Conservation (phyloP, 2,113 vertebrate species). For the Eulacestoma nigropectus region DNA sequence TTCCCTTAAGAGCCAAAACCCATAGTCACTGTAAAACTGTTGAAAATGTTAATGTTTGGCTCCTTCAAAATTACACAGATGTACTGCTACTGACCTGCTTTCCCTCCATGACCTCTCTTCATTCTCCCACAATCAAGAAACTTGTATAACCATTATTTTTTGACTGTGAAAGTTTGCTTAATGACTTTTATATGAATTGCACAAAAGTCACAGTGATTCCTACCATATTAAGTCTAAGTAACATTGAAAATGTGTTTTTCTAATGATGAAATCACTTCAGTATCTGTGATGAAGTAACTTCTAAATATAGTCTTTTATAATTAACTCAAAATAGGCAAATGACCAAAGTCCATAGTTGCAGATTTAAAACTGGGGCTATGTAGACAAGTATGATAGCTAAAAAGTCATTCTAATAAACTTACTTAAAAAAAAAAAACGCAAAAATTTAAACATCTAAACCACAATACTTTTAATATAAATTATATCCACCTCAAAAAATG, state of each 20-base stretch:
- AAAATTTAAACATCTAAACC: neutral
- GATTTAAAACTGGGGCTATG: neutral
- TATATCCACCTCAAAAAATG: neutral
- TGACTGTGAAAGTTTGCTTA: neutral
- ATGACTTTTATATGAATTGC: neutral
- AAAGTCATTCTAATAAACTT: neutral
- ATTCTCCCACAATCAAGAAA: neutral
- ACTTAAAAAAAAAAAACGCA: neutral
- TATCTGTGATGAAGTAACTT: neutral
- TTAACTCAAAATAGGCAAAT: neutral
- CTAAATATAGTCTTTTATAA: neutral
- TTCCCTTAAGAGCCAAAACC: neutral
- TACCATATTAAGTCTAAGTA: neutral
- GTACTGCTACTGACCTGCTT: neutral
- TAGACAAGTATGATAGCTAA: neutral
- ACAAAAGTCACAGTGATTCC: neutral
- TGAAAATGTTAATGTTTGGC: neutral
- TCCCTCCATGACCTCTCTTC: neutral
- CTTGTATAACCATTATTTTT: neutral
- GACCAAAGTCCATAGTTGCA: neutral
- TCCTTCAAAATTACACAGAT: neutral
- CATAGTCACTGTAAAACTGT: neutral
- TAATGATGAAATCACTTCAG: constrained; percentile 1
- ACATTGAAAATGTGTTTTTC: neutral
- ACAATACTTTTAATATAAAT: neutral